These are phyloP conservation scores for Rhinatrema bivittatum DNA, from an alignment of 2,797 vertebrate species.

Conservation along the genomic window DNA sequence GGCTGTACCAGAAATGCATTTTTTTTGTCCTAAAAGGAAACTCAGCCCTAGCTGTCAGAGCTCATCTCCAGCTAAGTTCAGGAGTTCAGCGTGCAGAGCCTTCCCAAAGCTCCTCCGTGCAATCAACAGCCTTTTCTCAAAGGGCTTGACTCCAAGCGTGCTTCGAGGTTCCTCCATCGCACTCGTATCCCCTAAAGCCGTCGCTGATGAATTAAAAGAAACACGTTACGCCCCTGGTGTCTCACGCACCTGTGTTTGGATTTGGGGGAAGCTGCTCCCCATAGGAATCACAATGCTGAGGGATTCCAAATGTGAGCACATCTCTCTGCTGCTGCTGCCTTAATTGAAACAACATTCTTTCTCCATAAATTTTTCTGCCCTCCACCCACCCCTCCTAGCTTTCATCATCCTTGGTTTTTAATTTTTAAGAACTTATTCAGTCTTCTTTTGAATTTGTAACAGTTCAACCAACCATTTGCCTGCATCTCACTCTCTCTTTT, in stretches of 20 bases:
- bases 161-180: not conserved
- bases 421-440: slow-evolving; percentile 37
- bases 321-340: slow-evolving; percentile 21
- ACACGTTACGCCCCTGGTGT: not conserved
- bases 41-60: not conserved
- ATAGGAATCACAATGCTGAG: not conserved
- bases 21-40: slow-evolving; percentile 23
- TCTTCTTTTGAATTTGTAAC: slow-evolving; percentile 39
- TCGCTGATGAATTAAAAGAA: not conserved
- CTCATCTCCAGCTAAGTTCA: slow-evolving; percentile 13
- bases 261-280: not conserved
- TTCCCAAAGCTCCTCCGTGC: not conserved
- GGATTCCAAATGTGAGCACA: slow-evolving; percentile 8
- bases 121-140: not conserved
- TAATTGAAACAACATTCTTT: slow-evolving; percentile 40
- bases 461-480: slow-evolving; percentile 46
- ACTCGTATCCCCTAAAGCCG: too few species aligned
- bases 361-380: slow-evolving; percentile 28
- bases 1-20: slow-evolving; percentile 31
- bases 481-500: too few species aligned
- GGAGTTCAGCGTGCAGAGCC: slow-evolving; percentile 23
- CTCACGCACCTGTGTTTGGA: slow-evolving; percentile 6
- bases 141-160: not conserved
- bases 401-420: slow-evolving; percentile 36
- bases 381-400: slow-evolving; percentile 42